Conservation (phyloP, 2,113 vertebrate species). For the Acanthisitta chloris region DNA sequence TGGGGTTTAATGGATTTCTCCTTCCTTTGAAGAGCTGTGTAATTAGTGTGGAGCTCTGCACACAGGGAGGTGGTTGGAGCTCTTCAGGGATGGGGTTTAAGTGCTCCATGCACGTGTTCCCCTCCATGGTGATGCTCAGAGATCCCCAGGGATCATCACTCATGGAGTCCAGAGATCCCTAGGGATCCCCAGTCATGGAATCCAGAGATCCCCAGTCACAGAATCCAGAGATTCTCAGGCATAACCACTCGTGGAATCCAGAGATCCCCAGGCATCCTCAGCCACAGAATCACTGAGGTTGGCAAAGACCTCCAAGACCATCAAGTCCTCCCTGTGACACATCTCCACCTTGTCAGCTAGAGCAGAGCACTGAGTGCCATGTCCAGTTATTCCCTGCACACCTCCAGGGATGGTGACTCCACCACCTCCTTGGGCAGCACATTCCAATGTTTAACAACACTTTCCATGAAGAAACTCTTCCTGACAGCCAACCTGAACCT, state of each 20-base stretch:
- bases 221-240: background rate
- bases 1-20: slow-evolving; percentile 61
- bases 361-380: background rate
- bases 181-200: background rate
- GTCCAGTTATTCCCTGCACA: background rate
- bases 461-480: background rate
- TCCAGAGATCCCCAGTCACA: background rate
- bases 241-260: no score
- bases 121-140: rapidly evolving
- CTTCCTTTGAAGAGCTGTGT: slow-evolving; percentile 56
- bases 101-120: rapidly evolving
- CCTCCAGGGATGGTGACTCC: background rate
- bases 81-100: background rate
- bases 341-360: background rate
- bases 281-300: rapidly evolving
- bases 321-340: rapidly evolving
- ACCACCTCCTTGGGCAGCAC: background rate
- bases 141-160: background rate
- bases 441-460: rapidly evolving
- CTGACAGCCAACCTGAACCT: background rate
- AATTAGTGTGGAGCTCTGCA: slow-evolving; percentile 21
- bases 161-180: background rate
- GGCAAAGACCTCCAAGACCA: background rate
- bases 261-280: no score
- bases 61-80: background rate